Conservation (phyloP, 2,888 invertebrate species). For the Sarcophaga carnaria region DNA sequence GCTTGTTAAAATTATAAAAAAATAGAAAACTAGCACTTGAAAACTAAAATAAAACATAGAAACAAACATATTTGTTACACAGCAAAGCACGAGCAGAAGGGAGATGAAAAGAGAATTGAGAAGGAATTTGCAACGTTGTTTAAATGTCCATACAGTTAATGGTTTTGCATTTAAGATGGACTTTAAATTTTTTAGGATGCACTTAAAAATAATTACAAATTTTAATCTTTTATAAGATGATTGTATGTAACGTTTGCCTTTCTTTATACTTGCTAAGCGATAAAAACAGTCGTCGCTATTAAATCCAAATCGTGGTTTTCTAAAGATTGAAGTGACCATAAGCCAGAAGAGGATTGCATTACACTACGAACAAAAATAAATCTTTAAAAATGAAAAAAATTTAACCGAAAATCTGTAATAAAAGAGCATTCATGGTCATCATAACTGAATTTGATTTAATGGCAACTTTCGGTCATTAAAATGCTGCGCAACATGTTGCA, state of each 20-base stretch:
- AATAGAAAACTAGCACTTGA: conserved; percentile 8
- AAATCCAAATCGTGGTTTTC: conserved; percentile 44
- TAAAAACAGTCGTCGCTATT: conserved; percentile 48
- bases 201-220: conserved; percentile 62
- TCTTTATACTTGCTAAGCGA: not conserved
- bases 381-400: conserved; percentile 18
- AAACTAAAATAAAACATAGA: conserved; percentile 4
- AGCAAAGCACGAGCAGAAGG: conserved; percentile 13
- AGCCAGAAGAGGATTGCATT: not conserved
- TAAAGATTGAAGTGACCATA: conserved; percentile 40
- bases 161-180: conserved; percentile 26
- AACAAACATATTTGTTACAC: conserved; percentile 27
- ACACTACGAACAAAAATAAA: not conserved
- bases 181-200: conserved; percentile 33
- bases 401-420: not conserved
- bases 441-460: conserved; percentile 49
- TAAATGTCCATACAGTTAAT: conserved; percentile 10
- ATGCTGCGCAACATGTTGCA: conserved; percentile 67
- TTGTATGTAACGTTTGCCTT: conserved; percentile 2
- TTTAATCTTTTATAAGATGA: conserved; percentile 52
- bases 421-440: not conserved
- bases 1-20: conserved; percentile 29
- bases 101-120: not conserved
- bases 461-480: conserved; percentile 59
- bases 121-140: conserved; percentile 36